Evolutionary conservation across 2,113 vertebrate genomes (phyloP), one percentile per base, ranked within the genome.

Genomic region (Eonycteris spelaea): DNA sequence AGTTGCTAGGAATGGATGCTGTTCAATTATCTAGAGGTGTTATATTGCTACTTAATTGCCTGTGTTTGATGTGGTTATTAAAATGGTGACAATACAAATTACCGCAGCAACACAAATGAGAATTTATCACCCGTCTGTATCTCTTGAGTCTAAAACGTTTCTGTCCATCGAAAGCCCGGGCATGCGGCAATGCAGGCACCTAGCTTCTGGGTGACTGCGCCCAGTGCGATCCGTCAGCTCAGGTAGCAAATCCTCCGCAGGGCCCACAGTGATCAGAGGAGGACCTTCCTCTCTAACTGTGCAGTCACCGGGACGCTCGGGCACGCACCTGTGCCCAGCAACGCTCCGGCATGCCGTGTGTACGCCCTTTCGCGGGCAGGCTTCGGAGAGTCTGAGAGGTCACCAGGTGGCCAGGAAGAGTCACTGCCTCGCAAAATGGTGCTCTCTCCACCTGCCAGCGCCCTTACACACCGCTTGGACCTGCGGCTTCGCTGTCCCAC

Each of bases 31-130:
- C 85, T 61, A 33, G 94, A 96, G 95, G 96, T 97, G 97, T 97
- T 97, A 97, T 97, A 70, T 96, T 91, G 97, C 97, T 97, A 91
- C 55, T 78, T 95, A 98, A 98, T 14, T 92, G 97, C 97, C 14
- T 48, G 67, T 59, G 93, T 97, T 95, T 97, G 97, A 98, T 97
- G 98, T 97, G 98, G 96, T 98, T 98, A 98, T 98, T 98, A 98
- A 98, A 98, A 96, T 86, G 92, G 45, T 95, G 94, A 98, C 98
- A 98, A 97, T 98, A 98, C 97, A 98, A 98, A 98, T 98, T 96
- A 95, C 97, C 96, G 94, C 91, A 90, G 98, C 96, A 97, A 98
- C 98, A 97, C 87, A 97, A 94, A 0, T 97, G 98, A 98, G 97
- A 98, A 98, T 98, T 96, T 94, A 87, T 83, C 86, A 91, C 78